These are phyloP conservation scores for Gonioctena quinquepunctata DNA, from an alignment of 1,140 invertebrate species.

Conservation along the genomic window DNA sequence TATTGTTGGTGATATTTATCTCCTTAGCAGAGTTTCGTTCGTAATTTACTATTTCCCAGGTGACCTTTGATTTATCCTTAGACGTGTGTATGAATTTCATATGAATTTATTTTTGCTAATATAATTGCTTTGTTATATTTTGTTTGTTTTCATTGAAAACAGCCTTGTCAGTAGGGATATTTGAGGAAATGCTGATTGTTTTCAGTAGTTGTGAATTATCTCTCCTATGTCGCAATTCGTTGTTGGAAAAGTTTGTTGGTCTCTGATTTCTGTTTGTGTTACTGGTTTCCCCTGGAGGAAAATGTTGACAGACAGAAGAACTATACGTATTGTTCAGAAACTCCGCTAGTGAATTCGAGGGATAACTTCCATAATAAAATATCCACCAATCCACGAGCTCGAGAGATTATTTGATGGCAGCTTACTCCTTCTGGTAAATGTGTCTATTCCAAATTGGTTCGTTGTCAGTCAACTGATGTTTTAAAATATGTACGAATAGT, in stretches of 20 bases:
- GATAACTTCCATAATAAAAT: background rate
- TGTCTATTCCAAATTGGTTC: background rate
- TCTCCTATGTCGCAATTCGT: background rate
- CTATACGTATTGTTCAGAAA: background rate
- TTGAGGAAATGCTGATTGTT: too few relatives aligned
- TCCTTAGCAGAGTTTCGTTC: too few relatives aligned
- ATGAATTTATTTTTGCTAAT: too few relatives aligned
- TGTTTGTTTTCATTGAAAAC: background rate
- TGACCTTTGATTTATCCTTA: too few relatives aligned
- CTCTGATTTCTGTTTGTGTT: background rate
- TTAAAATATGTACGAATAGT: background rate
- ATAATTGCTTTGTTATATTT: too few relatives aligned
- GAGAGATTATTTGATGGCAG: background rate
- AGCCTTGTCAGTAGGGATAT: background rate
- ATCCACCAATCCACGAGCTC: background rate
- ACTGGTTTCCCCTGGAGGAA: background rate
- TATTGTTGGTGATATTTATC: too few relatives aligned
- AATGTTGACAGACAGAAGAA: too few relatives aligned
- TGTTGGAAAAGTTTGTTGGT: background rate
- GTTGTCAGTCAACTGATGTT: background rate
- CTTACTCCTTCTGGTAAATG: background rate
- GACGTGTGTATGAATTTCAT: too few relatives aligned
- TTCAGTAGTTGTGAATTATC: too few relatives aligned
- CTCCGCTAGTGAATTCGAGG: background rate
- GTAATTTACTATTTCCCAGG: too few relatives aligned